Evolutionary conservation across 2,797 vertebrate species (phyloP).

Genomic region (Champsocephalus esox): DNA sequence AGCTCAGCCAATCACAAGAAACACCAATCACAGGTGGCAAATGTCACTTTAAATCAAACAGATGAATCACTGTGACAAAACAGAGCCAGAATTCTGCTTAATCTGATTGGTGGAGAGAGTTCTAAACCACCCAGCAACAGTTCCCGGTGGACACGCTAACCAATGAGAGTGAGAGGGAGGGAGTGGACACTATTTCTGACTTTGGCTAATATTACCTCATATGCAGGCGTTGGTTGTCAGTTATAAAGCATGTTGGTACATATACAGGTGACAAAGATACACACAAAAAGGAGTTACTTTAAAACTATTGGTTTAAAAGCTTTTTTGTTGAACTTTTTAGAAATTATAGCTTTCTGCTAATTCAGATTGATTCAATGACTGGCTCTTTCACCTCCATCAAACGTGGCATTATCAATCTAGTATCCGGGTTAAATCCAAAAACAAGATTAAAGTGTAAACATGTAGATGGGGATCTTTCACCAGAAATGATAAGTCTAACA

Average conservation of each 20-base stretch:
- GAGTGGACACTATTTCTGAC: not conserved
- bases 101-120: constrained; percentile 43
- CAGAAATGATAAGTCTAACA: too few relatives aligned
- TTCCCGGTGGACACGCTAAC: constrained; percentile 35
- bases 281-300: not conserved
- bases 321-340: too few relatives aligned
- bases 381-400: too few relatives aligned
- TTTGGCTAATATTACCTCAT: not conserved
- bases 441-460: too few relatives aligned
- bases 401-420: too few relatives aligned
- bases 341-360: too few relatives aligned
- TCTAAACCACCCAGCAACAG: constrained; percentile 64
- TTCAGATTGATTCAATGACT: too few relatives aligned
- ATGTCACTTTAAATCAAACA: constrained; percentile 4
- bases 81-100: constrained; percentile 1
- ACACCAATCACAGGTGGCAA: constrained; percentile 29
- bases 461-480: too few relatives aligned
- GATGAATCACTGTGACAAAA: constrained; percentile 41
- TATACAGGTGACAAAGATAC: not conserved
- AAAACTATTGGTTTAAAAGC: too few relatives aligned
- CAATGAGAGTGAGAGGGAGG: constrained; percentile 35
- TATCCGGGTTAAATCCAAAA: too few relatives aligned
- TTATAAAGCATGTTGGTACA: not conserved
- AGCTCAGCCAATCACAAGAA: constrained; percentile 68
- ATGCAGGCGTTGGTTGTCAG: not conserved